Evolutionary conservation across 1,140 invertebrate genomes (phyloP), one percentile per base, ranked within the genome.

Genomic region (Pissodes strobi): DNA sequence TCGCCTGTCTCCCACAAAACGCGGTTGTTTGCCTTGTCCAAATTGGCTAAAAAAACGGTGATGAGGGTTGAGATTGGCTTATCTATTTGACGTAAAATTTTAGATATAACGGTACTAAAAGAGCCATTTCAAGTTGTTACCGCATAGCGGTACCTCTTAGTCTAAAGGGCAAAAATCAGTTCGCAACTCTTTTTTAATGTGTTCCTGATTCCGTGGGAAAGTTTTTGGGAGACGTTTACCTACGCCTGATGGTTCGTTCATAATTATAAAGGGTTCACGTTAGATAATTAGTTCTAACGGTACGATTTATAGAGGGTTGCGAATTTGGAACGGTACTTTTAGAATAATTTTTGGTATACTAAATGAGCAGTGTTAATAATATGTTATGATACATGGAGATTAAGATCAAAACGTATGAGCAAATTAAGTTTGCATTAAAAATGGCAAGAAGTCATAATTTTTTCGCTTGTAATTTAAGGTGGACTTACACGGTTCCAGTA

Each of bases 21-120:
- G 48, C 19, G 41, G 13, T 55, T 63, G 60, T 63, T 63, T 63
- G 60, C 60, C 52, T 55, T 55, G 59, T 38, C 60, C 22, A 52
- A 66, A 67, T 63, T 55, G 43, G 53, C 51, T 46, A 53, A 64
- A 60, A 60, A 61, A 58, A 57, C 18, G 34, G 53, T 68, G 66
- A 68, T 64, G 66, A 68, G 66, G 66, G 66, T n/a, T 64, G 53
- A 49, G 66, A 68, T 68, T 68, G 61, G 53, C 61, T 63, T 63
- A 63, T 63, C 60, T 51, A 52, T 43, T 41, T 53, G 48, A 61
- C 58, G 48, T 37, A 19, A 51, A 45, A 59, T 46, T 59, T 59
- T 19, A 48, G 43, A 27, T 49, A 39, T 61, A 62, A 62, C 59
- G 59, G 59, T 51, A 51, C 59, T 39, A 52, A 63, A 55, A 39